Evolutionary conservation across 2,797 vertebrate genomes (phyloP).

Genomic region (Darevskia nairensis): DNA sequence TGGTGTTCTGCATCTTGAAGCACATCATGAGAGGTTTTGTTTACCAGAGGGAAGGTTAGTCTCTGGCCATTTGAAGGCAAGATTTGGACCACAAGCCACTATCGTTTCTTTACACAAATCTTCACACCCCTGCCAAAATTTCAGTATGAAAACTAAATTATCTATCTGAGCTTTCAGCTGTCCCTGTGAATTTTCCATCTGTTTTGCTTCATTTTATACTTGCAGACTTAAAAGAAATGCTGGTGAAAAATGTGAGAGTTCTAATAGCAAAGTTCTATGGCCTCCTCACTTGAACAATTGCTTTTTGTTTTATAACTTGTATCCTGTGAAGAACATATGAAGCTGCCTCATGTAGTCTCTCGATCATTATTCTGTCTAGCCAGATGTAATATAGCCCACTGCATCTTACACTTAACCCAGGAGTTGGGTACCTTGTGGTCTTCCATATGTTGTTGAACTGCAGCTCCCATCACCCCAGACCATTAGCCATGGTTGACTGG

Average conservation of each 20-base stretch:
- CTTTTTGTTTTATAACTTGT: neutral
- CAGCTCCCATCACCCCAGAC: too few species aligned
- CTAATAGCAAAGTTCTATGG: neutral
- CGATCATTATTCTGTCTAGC: too few species aligned
- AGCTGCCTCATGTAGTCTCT: neutral
- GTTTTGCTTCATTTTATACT: neutral
- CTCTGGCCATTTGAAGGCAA: neutral
- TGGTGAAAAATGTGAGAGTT: neutral
- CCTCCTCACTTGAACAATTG: neutral
- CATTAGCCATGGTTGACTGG: too few species aligned
- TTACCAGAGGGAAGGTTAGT: neutral
- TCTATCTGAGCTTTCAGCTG: neutral
- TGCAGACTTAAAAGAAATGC: neutral
- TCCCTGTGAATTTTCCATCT: slow-evolving; percentile 8
- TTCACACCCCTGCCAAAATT: neutral
- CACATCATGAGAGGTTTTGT: too few species aligned
- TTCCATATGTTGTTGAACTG: too few species aligned
- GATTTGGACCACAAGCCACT: neutral
- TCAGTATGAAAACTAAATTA: neutral
- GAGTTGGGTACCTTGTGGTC: too few species aligned
- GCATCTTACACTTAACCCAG: too few species aligned
- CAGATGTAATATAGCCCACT: too few species aligned
- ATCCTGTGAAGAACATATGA: neutral
- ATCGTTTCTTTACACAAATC: neutral
- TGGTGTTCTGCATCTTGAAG: neutral